Conservation (phyloP, 2,888 invertebrate species). For the Halocaridina rubra region DNA sequence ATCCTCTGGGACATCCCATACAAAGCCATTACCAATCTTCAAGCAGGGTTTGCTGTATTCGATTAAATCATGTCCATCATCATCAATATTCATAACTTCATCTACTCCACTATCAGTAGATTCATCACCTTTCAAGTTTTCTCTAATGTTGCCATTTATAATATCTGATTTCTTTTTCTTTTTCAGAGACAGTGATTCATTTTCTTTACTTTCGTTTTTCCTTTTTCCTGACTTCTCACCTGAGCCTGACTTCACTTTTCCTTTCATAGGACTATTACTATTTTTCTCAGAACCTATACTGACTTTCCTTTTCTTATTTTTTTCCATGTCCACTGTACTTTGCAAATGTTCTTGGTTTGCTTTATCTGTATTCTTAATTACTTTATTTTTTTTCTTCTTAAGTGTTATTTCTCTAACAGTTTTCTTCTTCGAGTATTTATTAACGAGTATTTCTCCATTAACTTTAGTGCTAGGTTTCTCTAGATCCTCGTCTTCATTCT, state of each 20-base stretch:
- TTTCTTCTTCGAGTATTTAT: neutral
- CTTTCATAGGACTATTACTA: no score
- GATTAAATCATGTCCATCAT: neutral
- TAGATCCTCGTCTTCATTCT: no score
- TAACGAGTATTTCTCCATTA: neutral
- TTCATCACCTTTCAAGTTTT: no score
- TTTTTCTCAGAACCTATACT: no score
- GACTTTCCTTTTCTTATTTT: no score
- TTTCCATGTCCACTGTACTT: neutral
- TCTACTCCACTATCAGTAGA: constrained; percentile 36
- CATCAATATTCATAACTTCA: neutral
- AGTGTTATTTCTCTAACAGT: neutral
- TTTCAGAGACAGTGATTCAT: no score
- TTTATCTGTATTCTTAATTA: neutral
- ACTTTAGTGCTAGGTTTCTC: neutral
- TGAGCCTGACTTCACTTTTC: no score
- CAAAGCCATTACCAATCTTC: constrained; percentile 21
- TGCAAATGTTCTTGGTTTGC: no score
- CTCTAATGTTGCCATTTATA: no score
- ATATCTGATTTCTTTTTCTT: no score
- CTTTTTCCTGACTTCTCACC: no score
- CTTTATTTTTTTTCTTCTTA: neutral
- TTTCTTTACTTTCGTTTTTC: no score
- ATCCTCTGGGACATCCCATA: constrained; percentile 43
- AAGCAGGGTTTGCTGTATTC: neutral